phyloP scores from a whole-genome alignment of 2,797 vertebrate species.

The Dryobates pubescens region DNA sequence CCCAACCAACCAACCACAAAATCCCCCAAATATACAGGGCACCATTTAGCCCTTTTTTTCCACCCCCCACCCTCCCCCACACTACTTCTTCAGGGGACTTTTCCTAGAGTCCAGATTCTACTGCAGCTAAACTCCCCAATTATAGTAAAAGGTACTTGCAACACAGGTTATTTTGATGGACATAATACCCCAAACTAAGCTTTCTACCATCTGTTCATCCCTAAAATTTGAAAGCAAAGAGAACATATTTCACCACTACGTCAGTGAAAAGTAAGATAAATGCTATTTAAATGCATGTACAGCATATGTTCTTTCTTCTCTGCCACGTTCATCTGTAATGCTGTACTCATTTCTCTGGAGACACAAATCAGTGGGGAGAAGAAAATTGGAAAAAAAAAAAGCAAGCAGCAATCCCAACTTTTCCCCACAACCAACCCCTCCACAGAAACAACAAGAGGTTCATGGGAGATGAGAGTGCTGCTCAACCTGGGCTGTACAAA shows the following conservation, averaged over 20 bases:
- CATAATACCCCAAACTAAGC: slow-evolving; percentile 76
- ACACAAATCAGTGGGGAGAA: not conserved
- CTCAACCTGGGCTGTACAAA: not conserved
- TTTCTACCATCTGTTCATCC: slow-evolving; percentile 78
- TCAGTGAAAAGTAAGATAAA: slow-evolving; percentile 76
- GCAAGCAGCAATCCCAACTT: not conserved
- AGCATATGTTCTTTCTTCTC: slow-evolving; percentile 75
- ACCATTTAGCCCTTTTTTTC: not conserved
- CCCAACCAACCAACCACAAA: no score
- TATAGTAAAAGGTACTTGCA: slow-evolving; percentile 65
- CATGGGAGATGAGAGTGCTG: not conserved
- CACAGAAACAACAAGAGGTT: not conserved
- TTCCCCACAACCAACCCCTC: not conserved
- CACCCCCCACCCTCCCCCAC: no score
- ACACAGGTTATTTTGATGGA: slow-evolving; percentile 78
- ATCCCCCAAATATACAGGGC: no score
- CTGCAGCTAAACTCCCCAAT: slow-evolving; percentile 64
- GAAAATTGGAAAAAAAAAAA: not conserved
- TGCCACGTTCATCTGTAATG: slow-evolving; percentile 53
- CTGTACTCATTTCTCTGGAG: slow-evolving; percentile 46
- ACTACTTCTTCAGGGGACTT: not conserved
- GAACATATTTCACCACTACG: slow-evolving; percentile 75
- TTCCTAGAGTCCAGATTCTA: slow-evolving; percentile 60
- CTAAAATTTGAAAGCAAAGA: slow-evolving; percentile 76
- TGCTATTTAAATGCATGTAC: slow-evolving; percentile 73